Evolutionary conservation across 2,113 vertebrate genomes (phyloP), one percentile per base, ranked within the genome.

Genomic region (Ploceus nigricollis): DNA sequence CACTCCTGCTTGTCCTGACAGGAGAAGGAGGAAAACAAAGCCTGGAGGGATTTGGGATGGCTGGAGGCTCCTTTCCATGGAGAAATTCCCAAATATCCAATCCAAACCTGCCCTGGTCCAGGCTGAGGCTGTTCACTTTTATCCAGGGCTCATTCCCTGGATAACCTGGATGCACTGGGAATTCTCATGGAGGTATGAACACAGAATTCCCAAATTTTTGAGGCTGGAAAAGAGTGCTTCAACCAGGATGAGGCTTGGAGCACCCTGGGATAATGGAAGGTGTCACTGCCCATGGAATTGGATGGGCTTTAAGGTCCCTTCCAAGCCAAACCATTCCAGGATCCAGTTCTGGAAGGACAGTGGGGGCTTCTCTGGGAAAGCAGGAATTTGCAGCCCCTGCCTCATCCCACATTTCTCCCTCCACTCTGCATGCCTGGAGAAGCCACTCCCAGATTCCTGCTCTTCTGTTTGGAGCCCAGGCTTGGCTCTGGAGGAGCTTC

Each of bases 341-440:
- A 37, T 37, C 6, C 9, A 8, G 23, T 12, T 56, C 66, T 48
- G 70, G n/a, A 66, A 53, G 61, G 53, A 48, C 5, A 14, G 5
- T 1, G 0, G 1, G 31, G 12, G 31, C 28, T 60, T 15, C 40
- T 66, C 21, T 15, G 64, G 37, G 28, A 44, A 21, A 60, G 15
- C 14, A 17, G 2, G 25, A 48, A 37, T 57, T 16, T 8, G 42
- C n/a, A 71, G 65, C 12, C 11, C 53, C 48, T 31, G 57, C 45
- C 70, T 51, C 6, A 1, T 51, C 40, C 79, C 53, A 16, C 1
- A 3, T 27, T 45, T 50, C 25, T n/a, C 24, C 48, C 31, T 45
- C 14, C n/a, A 30, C 9, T 33, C 78, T 27, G 24, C 20, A 7
- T 0, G 7, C 3, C 54, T 65, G 1, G 61, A 48, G 44, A 27